These are phyloP conservation scores for Anabas testudineus DNA, from an alignment of 2,797 vertebrate species.

Conservation along the genomic window DNA sequence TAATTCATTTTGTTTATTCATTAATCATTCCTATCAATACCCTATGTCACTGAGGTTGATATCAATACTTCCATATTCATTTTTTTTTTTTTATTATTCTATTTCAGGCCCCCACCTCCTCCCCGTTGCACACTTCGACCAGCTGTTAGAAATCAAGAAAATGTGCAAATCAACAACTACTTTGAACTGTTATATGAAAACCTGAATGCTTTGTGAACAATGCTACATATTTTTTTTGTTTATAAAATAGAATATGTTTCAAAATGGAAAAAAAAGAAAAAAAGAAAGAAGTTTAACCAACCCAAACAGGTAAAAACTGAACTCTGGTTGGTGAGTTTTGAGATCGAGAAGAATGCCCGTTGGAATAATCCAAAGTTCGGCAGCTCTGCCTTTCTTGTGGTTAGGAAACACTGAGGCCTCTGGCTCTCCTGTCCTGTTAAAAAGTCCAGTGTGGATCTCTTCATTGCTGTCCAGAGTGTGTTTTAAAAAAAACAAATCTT, in stretches of 20 bases:
- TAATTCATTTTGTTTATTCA: conserved; percentile 75
- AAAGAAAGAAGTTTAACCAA: conserved; percentile 76
- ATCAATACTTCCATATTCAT: conserved; percentile 77
- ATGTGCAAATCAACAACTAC: conserved; percentile 86
- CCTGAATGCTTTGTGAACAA: conserved; percentile 92
- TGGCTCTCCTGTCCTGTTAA: conserved; percentile 64
- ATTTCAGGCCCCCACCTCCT: conserved; percentile 69
- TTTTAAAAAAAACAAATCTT: conserved; percentile 38
- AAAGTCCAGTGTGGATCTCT: conserved; percentile 80
- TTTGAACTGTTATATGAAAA: conserved; percentile 85
- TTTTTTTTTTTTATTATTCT: conserved; percentile 57
- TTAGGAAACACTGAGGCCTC: conserved; percentile 66
- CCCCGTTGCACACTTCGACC: conserved; percentile 74
- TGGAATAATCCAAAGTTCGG: conserved; percentile 74
- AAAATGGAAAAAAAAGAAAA: conserved; percentile 80
- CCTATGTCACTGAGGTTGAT: conserved; percentile 81
- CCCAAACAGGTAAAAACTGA: conserved; percentile 76
- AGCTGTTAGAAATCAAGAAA: conserved; percentile 82
- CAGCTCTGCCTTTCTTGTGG: conserved; percentile 63
- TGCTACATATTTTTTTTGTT: conserved; percentile 91
- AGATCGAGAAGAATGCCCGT: conserved; percentile 85
- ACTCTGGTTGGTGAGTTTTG: conserved; percentile 80
- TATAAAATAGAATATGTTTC: conserved; percentile 83
- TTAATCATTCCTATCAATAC: conserved; percentile 80
- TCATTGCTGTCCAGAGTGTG: conserved; percentile 76